Evolutionary conservation across 1,140 invertebrate species (phyloP).

Genomic region (Philotrypesis tridentata): DNA sequence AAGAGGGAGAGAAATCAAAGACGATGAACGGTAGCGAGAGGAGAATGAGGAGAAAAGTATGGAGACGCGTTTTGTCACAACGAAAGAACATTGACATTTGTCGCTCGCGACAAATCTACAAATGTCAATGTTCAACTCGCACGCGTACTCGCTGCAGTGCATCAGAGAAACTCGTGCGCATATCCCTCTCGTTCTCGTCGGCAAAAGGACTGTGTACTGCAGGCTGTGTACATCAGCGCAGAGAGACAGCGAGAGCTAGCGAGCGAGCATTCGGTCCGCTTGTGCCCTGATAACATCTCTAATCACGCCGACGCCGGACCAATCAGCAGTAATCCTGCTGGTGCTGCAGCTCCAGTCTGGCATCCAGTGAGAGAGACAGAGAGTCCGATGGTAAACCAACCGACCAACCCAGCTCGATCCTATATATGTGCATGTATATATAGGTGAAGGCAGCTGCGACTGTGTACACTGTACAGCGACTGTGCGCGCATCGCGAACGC

Average conservation of each 20-base stretch:
- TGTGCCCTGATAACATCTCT: slow-evolving; percentile 51
- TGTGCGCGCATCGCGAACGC: background rate
- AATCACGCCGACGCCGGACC: slow-evolving; percentile 50
- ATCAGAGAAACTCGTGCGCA: too few species aligned
- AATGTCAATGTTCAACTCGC: too few species aligned
- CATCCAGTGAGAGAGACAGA: background rate
- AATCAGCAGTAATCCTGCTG: slow-evolving; percentile 46
- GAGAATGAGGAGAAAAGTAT: too few species aligned
- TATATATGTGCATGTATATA: background rate
- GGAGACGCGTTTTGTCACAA: too few species aligned
- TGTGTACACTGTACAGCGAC: too few species aligned
- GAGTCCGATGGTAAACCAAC: background rate
- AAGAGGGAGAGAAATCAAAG: background rate
- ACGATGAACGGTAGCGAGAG: background rate
- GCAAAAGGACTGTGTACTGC: background rate
- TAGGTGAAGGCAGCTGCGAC: background rate
- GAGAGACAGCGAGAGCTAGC: background rate
- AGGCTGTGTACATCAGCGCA: background rate
- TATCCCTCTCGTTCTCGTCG: background rate
- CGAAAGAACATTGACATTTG: slow-evolving; percentile 35
- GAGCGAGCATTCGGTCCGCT: background rate
- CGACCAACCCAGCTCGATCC: background rate
- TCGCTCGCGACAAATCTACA: slow-evolving; percentile 12
- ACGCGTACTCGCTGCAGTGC: too few species aligned
- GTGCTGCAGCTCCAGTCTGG: background rate